Percentiles rank a stretch among this genome's conserved stretches.
phyloP scores from a whole-genome alignment of 2,113 vertebrate species.

The Channa maculata region DNA sequence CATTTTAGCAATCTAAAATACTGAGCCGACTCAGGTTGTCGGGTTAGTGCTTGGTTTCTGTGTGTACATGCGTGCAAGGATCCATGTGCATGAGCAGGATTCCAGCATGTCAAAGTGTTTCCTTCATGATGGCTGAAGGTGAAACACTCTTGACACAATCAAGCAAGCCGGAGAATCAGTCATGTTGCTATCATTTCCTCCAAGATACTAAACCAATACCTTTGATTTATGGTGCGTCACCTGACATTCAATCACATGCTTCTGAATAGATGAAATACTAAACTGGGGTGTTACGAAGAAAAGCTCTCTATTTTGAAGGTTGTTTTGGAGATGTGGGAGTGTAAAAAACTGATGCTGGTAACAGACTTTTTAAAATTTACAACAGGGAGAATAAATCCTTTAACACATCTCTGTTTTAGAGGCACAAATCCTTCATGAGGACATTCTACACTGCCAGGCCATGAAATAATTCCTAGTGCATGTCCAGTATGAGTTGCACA shows the following conservation, averaged over 20 bases:
- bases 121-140: conserved; percentile 26
- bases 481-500: neutral
- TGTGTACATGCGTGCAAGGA: neutral
- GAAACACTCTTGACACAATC: conserved; percentile 60
- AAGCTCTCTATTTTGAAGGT: conserved; percentile 48
- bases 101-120: conserved; percentile 35
- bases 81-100: neutral
- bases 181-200: conserved; percentile 71
- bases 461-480: conserved; percentile 6
- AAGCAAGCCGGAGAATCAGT: conserved; percentile 53
- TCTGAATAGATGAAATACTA: conserved; percentile 51
- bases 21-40: conserved; percentile 6
- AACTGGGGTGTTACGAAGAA: conserved; percentile 32
- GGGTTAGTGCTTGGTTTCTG: neutral
- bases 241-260: conserved; percentile 66
- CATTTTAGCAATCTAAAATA: conserved; percentile 55
- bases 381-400: conserved; percentile 39
- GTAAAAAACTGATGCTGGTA: conserved; percentile 23
- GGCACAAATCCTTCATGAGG: conserved; percentile 1
- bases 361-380: conserved; percentile 25
- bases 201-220: conserved; percentile 73
- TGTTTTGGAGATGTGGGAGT: conserved; percentile 30
- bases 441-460: conserved; percentile 6
- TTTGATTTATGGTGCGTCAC: conserved; percentile 73
- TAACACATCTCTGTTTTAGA: conserved; percentile 18